Base-by-base conservation (phyloP, 2,113 vertebrate genomes). In the Esox niger region DNA sequence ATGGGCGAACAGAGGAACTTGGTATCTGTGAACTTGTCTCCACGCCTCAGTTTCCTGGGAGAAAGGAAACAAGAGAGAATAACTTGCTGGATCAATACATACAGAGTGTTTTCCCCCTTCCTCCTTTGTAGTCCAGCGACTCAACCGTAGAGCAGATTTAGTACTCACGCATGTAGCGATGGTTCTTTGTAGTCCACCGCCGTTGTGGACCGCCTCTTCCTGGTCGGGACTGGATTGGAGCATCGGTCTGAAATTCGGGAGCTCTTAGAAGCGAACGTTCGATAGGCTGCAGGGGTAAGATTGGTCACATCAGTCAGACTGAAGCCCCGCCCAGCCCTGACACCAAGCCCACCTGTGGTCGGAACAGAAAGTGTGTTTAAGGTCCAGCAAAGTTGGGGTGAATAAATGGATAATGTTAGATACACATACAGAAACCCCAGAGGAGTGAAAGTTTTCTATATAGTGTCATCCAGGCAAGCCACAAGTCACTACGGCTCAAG, bases 1-100 rank as follows among this genome's bases (percentile, higher is more conserved):
- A 98, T 76, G 2, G 97, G 95, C 29, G 97, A 99, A 69, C 77
- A 38, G 76, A 99, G 91, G 84, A 98, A 97, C 70, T 86, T 76
- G 2, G 91, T 70, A 79, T 98, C 96, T 64, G 97, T 98, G 83
- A 93, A 95, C 21, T 92, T 94, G 79, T 98, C 97, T 13, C 97
- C 97, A 72, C 96, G 94, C 32, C 97, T 91, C 26, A 99, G 93
- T 82, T 98, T 99, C 87, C 97, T 99, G 47, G 56, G 62, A 68
- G 30, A 20, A 58, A 46, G 61, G 43, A 23, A 64, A 35, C 1
- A 29, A 8, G 17, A 66, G 57, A 43, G 2, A 43, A 20, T n/a
- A 1, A 30, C 38, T 43, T 10, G 38, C 38, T 15, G 15, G 38
- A 17, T 10, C 38, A 43, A 43, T 15, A 43, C 25, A 63, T n/a